These are phyloP conservation scores for Novumbra hubbsi DNA, from an alignment of 2,797 vertebrate species.

Conservation along the genomic window DNA sequence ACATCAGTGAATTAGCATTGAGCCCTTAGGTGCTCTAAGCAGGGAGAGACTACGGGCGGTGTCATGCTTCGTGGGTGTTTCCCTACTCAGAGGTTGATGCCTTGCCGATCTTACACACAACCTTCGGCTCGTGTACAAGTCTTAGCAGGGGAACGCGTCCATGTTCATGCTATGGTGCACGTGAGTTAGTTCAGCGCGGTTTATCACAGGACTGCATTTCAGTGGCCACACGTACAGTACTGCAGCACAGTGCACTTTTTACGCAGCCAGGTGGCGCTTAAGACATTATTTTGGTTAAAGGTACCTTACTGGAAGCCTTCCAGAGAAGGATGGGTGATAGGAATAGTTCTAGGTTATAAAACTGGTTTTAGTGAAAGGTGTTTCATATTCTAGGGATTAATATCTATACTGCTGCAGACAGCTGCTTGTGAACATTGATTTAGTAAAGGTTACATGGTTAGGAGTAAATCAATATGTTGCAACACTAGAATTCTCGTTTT, in stretches of 20 bases:
- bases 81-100: too few relatives aligned
- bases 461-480: constrained; percentile 30
- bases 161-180: not conserved
- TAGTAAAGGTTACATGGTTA: constrained; percentile 28
- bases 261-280: not conserved
- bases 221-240: not conserved
- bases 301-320: not conserved
- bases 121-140: too few relatives aligned
- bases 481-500: constrained; percentile 46
- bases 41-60: too few relatives aligned
- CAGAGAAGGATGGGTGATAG: not conserved
- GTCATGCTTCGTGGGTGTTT: too few relatives aligned
- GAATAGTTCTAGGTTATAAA: not conserved
- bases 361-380: too few relatives aligned
- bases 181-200: not conserved
- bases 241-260: not conserved
- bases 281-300: not conserved
- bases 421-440: not conserved
- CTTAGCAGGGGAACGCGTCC: too few relatives aligned
- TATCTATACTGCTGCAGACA: not conserved
- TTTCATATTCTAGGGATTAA: not conserved
- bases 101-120: too few relatives aligned
- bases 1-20: too few relatives aligned
- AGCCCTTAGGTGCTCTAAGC: too few relatives aligned
- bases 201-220: not conserved